Evolutionary conservation across 2,888 invertebrate species (phyloP), one percentile per base, ranked within the genome.

Genomic region (Drosophila histrio): DNA sequence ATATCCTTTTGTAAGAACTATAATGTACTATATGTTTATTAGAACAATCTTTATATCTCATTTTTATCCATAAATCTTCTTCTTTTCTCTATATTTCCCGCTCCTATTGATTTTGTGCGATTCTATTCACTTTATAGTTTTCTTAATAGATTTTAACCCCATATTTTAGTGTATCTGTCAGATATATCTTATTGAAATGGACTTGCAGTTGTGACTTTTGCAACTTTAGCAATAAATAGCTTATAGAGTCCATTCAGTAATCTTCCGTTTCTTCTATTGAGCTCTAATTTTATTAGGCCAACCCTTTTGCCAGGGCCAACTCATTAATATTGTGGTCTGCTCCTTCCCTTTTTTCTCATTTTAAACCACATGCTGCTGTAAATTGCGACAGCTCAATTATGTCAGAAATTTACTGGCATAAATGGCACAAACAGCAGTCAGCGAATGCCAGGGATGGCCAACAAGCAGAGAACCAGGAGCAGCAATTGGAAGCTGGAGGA

Each of bases 371-470:
- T 67, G 77, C 77, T 47, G 65, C 61, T 59, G 77, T 65, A 80
- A 80, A 77, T 77, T 80, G 81, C 77, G 60, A 77, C 80, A 72
- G 81, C 81, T 77, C 77, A 77, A 77, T 77, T 77, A 77, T 77
- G 81, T 80, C 81, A 72, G 77, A 80, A 77, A 77, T 80, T 77
- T 80, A 79, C 67, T 44, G 60, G 15, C 68, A 68, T 68, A 68
- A 68, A 68, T 68, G 68, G 69, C 72, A 39, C 49, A 64, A 72
- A 58, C 66, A 60, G 77, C 54, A 72, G 44, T 38, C 44, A 46
- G 72, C 54, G 60, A 72, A 72, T 65, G 66, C 56, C 49, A 43
- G 15, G n/a, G 9, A 34, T 36, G 39, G 39, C 32, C 17, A 22
- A 8, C 5, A 1, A 15, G 24, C 11, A 21, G 39, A 21, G 22